A percentile compares a stretch with the other conserved stretches of the same genome.
Evolutionary conservation across 2,888 invertebrate genomes (phyloP).

Genomic region (Drosophila anomalata): DNA sequence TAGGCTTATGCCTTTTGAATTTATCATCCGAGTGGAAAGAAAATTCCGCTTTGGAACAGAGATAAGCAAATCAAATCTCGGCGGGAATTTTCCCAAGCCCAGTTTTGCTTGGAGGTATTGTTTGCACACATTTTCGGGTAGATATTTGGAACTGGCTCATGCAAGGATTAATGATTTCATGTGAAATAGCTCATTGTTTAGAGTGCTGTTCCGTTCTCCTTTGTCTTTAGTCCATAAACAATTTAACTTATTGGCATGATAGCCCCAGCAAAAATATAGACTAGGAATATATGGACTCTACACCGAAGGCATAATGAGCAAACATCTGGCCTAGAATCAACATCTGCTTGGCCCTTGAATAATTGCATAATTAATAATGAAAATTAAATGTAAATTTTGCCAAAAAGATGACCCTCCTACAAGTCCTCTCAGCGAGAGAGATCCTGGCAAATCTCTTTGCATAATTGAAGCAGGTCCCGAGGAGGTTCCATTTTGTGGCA

Average conservation of each 20-base stretch:
- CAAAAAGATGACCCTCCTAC: conserved; percentile 9
- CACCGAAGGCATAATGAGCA: conserved; percentile 56
- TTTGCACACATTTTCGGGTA: conserved; percentile 31
- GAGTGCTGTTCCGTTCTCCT: conserved; percentile 3
- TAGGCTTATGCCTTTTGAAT: conserved; percentile 21
- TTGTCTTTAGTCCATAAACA: conserved; percentile 49
- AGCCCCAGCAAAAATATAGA: conserved; percentile 47
- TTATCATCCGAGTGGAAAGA: conserved; percentile 51
- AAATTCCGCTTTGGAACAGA: conserved; percentile 14
- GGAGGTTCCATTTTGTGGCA: conserved; percentile 58
- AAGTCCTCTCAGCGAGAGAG: background rate
- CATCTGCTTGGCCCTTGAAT: conserved; percentile 50
- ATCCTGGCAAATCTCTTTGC: conserved; percentile 59
- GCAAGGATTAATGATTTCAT: conserved; percentile 67
- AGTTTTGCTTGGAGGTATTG: conserved; percentile 21
- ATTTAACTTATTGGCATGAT: conserved; percentile 77
- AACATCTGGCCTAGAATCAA: conserved; percentile 60
- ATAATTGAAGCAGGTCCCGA: conserved; percentile 66
- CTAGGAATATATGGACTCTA: conserved; percentile 26
- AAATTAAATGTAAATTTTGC: conserved; percentile 70
- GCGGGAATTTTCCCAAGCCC: conserved; percentile 11
- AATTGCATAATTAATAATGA: conserved; percentile 70
- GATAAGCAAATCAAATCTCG: conserved; percentile 25
- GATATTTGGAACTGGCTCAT: conserved; percentile 39
- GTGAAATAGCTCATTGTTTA: conserved; percentile 28